A percentile compares a stretch with the other conserved stretches of the same genome.
Evolutionary conservation across 2,888 invertebrate species (phyloP).

Genomic region (Drosophila mimetica): DNA sequence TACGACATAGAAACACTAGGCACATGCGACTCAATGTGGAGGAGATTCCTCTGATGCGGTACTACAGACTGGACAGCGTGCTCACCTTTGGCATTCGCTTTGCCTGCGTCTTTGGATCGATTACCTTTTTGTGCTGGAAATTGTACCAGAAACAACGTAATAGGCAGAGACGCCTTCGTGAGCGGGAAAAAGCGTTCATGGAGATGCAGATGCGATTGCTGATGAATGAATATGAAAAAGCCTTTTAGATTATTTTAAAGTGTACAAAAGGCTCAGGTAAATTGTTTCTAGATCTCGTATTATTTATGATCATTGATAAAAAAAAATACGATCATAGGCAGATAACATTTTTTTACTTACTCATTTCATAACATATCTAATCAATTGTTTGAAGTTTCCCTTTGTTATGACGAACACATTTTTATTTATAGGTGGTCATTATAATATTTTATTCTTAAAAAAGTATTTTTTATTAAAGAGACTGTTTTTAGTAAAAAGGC

Average conservation of each 20-base stretch:
- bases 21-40: conserved; percentile 67
- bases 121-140: conserved; percentile 13
- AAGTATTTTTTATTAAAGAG: too few relatives aligned
- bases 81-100: conserved; percentile 50
- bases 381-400: too few relatives aligned
- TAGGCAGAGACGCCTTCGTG: neutral
- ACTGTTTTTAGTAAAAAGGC: too few relatives aligned
- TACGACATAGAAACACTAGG: conserved; percentile 70
- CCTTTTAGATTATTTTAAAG: neutral
- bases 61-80: conserved; percentile 71
- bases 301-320: neutral
- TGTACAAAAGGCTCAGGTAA: neutral
- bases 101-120: conserved; percentile 35
- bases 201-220: neutral
- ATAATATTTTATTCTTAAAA: too few relatives aligned
- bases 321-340: neutral
- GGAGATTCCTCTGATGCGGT: conserved; percentile 68
- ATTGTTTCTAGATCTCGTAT: neutral
- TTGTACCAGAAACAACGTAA: neutral
- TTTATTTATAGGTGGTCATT: too few relatives aligned
- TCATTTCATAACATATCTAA: neutral
- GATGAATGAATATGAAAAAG: neutral
- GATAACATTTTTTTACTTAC: neutral
- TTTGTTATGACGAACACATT: too few relatives aligned
- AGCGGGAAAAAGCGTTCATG: neutral